Conservation (phyloP, 2,888 invertebrate genomes). For the Apamea monoglypha region DNA sequence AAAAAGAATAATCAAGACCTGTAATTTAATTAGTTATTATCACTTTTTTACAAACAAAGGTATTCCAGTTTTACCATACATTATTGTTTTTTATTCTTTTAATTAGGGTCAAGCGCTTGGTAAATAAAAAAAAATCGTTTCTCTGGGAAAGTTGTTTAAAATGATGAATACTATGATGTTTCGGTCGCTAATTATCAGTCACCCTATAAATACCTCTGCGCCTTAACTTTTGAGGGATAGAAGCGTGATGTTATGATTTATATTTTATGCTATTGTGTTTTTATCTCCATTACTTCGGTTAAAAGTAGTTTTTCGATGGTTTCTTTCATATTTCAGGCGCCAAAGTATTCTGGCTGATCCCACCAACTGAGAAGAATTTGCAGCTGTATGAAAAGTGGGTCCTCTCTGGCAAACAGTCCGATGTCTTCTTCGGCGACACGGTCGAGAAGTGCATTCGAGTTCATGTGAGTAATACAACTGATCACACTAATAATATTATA, state of each 20-base stretch:
- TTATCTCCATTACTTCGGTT: background rate
- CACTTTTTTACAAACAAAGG: background rate
- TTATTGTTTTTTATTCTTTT: background rate
- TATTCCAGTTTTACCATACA: background rate
- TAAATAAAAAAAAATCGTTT: too few relatives aligned
- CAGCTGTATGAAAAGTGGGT: slow-evolving; percentile 98
- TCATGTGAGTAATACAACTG: slow-evolving; percentile 82
- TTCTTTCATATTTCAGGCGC: slow-evolving; percentile 91
- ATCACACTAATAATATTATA: too few relatives aligned
- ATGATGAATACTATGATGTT: too few relatives aligned
- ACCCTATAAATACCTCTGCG: too few relatives aligned
- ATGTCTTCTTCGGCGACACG: slow-evolving; percentile 98
- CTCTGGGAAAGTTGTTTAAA: too few relatives aligned
- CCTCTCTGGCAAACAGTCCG: slow-evolving; percentile 97
- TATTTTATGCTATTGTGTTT: background rate
- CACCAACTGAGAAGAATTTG: slow-evolving; percentile 98
- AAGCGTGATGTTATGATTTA: background rate
- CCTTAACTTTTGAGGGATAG: background rate
- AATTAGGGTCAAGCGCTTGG: too few relatives aligned
- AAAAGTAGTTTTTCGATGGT: background rate
- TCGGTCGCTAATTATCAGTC: too few relatives aligned
- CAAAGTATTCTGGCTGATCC: slow-evolving; percentile 99
- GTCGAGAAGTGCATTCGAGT: slow-evolving; percentile 98
- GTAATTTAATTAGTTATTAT: too few relatives aligned
- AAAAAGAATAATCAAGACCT: background rate